Percentiles rank a stretch among this genome's conserved stretches.
Evolutionary conservation across 2,797 vertebrate genomes (phyloP).

Genomic region (Coilia nasus): DNA sequence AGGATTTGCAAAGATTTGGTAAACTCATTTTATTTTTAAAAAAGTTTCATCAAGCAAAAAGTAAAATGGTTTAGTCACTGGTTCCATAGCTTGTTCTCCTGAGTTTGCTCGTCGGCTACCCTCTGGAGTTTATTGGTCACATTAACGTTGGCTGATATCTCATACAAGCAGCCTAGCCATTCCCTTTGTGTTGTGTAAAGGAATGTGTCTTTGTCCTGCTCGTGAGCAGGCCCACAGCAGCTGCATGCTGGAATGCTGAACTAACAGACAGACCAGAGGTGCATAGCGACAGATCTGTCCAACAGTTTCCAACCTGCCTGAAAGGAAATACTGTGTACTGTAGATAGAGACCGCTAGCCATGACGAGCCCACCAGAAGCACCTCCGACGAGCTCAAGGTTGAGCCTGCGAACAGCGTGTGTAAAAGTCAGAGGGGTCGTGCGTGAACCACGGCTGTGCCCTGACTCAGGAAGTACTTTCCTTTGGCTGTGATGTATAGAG

Average conservation of each 20-base stretch:
- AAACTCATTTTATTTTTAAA: too few relatives aligned
- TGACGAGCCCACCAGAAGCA: neutral
- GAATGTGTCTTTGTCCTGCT: neutral
- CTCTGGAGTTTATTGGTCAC: too few relatives aligned
- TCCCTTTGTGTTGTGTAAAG: neutral
- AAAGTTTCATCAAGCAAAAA: too few relatives aligned
- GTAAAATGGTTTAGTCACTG: too few relatives aligned
- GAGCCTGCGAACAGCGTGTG: neutral
- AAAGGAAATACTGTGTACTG: neutral
- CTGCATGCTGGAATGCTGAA: neutral
- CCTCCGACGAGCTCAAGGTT: neutral
- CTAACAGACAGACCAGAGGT: neutral
- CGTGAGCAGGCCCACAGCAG: neutral
- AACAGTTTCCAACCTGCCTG: neutral
- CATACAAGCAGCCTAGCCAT: neutral
- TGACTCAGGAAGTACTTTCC: constrained; percentile 5
- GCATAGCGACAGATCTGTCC: neutral
- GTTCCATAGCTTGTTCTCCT: too few relatives aligned
- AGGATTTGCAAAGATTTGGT: too few relatives aligned
- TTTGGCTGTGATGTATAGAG: neutral
- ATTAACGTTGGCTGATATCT: neutral
- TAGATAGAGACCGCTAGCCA: neutral
- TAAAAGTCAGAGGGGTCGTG: neutral
- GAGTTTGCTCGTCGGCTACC: too few relatives aligned
- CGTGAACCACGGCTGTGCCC: neutral